A percentile compares a stretch with the other conserved stretches of the same genome.
These are phyloP conservation scores for Pachydiplax longipennis DNA, from an alignment of 2,888 invertebrate species.

Conservation along the genomic window DNA sequence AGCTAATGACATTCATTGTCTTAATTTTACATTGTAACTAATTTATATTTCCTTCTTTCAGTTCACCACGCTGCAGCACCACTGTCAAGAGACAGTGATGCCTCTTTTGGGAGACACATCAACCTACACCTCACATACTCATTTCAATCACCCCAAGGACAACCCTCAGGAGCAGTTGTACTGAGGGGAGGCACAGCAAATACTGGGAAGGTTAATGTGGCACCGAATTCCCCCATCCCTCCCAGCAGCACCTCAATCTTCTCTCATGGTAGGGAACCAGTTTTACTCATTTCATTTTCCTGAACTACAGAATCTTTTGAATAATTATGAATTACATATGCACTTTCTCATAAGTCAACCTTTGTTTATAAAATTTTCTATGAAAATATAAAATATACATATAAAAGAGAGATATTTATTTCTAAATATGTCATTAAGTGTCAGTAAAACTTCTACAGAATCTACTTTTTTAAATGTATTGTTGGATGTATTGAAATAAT, in stretches of 20 bases:
- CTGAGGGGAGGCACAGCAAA: slow-evolving; percentile 56
- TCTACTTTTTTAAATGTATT: no score
- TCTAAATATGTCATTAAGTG: neutral
- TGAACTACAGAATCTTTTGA: neutral
- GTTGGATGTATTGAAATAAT: no score
- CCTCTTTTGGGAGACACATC: slow-evolving; percentile 75
- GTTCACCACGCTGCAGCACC: slow-evolving; percentile 61
- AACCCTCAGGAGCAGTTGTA: slow-evolving; percentile 52
- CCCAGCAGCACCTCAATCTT: slow-evolving; percentile 59
- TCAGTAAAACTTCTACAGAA: neutral
- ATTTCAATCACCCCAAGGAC: slow-evolving; percentile 75
- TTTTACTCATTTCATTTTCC: neutral
- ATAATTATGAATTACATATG: neutral
- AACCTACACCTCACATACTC: slow-evolving; percentile 89
- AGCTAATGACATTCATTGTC: no score
- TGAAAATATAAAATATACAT: neutral
- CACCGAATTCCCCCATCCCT: slow-evolving; percentile 56
- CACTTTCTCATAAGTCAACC: neutral
- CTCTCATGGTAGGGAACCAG: slow-evolving; percentile 54
- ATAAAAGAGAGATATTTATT: neutral
- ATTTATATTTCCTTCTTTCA: slow-evolving; percentile 60
- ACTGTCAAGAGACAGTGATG: slow-evolving; percentile 63
- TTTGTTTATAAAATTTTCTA: neutral
- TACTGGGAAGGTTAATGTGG: slow-evolving; percentile 49
- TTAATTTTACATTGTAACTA: no score